Evolutionary conservation across 2,888 invertebrate species (phyloP).

Genomic region (Lochmaea capreae): DNA sequence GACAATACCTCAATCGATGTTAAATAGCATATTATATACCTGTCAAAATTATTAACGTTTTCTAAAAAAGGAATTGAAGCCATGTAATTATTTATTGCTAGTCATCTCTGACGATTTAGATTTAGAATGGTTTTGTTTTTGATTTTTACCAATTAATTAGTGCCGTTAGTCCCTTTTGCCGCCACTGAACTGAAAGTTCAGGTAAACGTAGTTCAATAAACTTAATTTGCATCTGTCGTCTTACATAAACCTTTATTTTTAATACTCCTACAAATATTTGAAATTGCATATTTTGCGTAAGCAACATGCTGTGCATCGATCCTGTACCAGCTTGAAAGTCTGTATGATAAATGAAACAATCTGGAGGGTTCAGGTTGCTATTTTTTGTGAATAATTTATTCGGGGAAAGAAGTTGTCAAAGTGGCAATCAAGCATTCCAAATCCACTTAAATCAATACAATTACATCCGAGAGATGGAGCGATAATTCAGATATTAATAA

Average conservation of each 20-base stretch:
- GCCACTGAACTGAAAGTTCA: conserved; percentile 3
- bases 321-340: conserved; percentile 16
- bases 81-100: no score
- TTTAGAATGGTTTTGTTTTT: background rate
- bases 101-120: background rate
- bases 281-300: conserved; percentile 35
- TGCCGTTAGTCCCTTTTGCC: background rate
- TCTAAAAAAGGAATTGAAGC: no score
- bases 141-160: background rate
- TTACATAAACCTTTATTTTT: conserved; percentile 25
- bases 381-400: background rate
- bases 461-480: background rate
- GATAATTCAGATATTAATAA: conserved; percentile 25
- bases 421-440: background rate
- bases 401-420: background rate
- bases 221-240: conserved; percentile 21
- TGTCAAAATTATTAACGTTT: no score
- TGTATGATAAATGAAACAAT: conserved; percentile 12
- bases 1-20: no score
- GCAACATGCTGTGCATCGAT: conserved; percentile 23
- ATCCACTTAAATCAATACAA: background rate
- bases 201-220: conserved; percentile 29
- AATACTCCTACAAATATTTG: conserved; percentile 32
- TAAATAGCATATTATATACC: no score
- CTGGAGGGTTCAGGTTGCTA: conserved; percentile 3